Evolutionary conservation across 37 sponge, comb jelly and placozoan species (phyloP).

Genomic region (Agelas oroides): DNA sequence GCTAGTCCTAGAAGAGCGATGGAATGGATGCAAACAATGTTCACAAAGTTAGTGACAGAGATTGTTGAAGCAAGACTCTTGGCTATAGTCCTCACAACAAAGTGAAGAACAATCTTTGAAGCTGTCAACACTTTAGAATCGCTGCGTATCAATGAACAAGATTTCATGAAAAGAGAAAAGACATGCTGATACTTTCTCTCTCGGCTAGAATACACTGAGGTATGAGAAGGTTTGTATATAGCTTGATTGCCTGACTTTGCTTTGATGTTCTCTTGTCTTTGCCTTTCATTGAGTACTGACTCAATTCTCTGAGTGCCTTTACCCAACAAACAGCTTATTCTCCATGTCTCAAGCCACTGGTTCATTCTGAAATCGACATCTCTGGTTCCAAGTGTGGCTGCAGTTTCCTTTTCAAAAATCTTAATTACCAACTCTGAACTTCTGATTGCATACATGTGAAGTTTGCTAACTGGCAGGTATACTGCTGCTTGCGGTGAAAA

Average conservation of each 20-base stretch:
- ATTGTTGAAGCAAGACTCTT: neutral
- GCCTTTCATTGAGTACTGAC: no score
- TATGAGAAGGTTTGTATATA: neutral
- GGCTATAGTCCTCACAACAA: constrained; percentile 1
- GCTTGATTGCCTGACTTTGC: no score
- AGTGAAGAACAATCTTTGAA: constrained; percentile 25
- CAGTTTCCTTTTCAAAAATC: neutral
- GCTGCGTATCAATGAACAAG: constrained; percentile 1
- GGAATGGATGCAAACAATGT: constrained; percentile 20
- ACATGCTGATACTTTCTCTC: neutral
- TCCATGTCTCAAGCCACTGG: constrained; percentile 21
- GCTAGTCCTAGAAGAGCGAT: constrained; percentile 4
- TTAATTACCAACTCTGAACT: neutral
- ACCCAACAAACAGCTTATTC: constrained; percentile 20
- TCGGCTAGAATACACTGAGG: neutral
- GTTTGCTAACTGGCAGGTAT: constrained; percentile 2
- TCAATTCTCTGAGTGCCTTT: neutral
- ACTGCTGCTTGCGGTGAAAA: constrained; percentile 17
- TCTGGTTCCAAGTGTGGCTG: neutral
- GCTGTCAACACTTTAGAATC: neutral
- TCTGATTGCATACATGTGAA: neutral
- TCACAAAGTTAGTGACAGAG: constrained; percentile 29
- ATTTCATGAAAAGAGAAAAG: constrained; percentile 2
- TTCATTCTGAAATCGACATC: constrained; percentile 32
- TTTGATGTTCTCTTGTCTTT: no score